Conservation (phyloP, 2,888 invertebrate species). For the Candidula unifasciata region DNA sequence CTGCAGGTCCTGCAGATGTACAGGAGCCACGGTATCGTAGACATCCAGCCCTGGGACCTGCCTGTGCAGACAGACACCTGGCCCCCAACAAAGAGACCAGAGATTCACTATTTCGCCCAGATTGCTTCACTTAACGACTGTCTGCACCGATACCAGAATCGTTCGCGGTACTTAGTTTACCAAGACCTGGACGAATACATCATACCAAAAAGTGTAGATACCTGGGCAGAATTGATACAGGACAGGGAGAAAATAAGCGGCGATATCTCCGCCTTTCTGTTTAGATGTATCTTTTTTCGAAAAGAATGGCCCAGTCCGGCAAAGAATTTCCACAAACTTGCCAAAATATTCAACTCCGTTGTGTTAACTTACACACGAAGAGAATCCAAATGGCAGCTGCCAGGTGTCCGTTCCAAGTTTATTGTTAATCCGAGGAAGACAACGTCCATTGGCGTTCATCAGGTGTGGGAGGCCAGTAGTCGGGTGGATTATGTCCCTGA, state of each 20-base stretch:
- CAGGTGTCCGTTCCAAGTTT: slow-evolving; percentile 63
- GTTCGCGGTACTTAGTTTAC: slow-evolving; percentile 68
- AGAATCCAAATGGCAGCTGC: slow-evolving; percentile 58
- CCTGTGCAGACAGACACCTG: slow-evolving; percentile 65
- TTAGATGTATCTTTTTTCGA: slow-evolving; percentile 62
- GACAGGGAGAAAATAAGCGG: neutral
- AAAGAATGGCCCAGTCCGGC: slow-evolving; percentile 63
- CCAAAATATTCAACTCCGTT: slow-evolving; percentile 58
- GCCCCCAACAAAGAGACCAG: slow-evolving; percentile 53
- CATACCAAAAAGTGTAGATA: slow-evolving; percentile 64
- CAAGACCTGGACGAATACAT: slow-evolving; percentile 76
- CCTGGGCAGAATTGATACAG: slow-evolving; percentile 61
- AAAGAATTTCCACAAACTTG: slow-evolving; percentile 52
- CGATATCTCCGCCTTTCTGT: neutral
- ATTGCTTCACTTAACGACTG: slow-evolving; percentile 75
- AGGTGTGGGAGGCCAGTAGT: slow-evolving; percentile 54
- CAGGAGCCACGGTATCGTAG: slow-evolving; percentile 60
- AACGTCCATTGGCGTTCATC: slow-evolving; percentile 64
- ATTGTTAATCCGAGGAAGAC: slow-evolving; percentile 62
- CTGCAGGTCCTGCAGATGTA: slow-evolving; percentile 37
- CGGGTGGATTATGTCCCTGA: slow-evolving; percentile 18
- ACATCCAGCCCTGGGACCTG: slow-evolving; percentile 71
- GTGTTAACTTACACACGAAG: slow-evolving; percentile 61
- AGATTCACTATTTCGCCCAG: slow-evolving; percentile 76
- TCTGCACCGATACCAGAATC: slow-evolving; percentile 67